phyloP scores from a whole-genome alignment of 1,140 invertebrate genomes.

The Papilio aristodemus region DNA sequence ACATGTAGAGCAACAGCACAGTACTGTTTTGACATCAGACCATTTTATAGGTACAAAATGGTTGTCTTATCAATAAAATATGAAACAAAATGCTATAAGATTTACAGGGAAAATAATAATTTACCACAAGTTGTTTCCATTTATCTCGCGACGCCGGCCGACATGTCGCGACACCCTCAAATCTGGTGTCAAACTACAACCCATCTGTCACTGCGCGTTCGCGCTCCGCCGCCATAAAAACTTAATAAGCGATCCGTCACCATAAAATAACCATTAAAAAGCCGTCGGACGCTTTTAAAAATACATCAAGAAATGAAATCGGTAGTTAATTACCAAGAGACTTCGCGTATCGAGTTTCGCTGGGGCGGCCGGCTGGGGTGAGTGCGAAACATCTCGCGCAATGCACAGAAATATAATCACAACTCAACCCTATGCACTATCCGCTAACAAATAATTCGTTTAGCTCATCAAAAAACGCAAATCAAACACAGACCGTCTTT shows the following conservation, averaged over 20 bases:
- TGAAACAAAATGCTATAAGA: neutral
- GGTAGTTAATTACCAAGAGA: slow-evolving; percentile 79
- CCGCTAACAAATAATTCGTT: slow-evolving; percentile 34
- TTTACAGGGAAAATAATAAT: slow-evolving; percentile 37
- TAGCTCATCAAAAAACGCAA: slow-evolving; percentile 50
- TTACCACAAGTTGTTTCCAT: slow-evolving; percentile 36
- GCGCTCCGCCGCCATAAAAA: slow-evolving; percentile 62
- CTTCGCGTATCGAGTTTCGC: slow-evolving; percentile 68
- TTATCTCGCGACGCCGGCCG: slow-evolving; percentile 39
- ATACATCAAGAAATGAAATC: slow-evolving; percentile 79
- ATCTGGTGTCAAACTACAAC: slow-evolving; percentile 77
- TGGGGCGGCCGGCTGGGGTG: slow-evolving; percentile 49
- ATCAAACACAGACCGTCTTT: slow-evolving; percentile 46
- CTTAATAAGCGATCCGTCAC: slow-evolving; percentile 80
- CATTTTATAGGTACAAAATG: no score
- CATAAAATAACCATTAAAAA: slow-evolving; percentile 80
- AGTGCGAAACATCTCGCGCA: slow-evolving; percentile 45
- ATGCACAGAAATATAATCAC: slow-evolving; percentile 12
- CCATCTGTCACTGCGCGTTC: slow-evolving; percentile 67
- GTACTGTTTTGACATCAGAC: no score
- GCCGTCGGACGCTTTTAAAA: slow-evolving; percentile 79
- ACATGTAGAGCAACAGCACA: no score
- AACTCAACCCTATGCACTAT: slow-evolving; percentile 33
- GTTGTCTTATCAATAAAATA: no score
- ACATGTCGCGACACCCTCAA: slow-evolving; percentile 50